Percentiles rank a stretch among this genome's conserved stretches.
phyloP scores from a whole-genome alignment of 2,888 invertebrate species.

The Epinotia demarniana region DNA sequence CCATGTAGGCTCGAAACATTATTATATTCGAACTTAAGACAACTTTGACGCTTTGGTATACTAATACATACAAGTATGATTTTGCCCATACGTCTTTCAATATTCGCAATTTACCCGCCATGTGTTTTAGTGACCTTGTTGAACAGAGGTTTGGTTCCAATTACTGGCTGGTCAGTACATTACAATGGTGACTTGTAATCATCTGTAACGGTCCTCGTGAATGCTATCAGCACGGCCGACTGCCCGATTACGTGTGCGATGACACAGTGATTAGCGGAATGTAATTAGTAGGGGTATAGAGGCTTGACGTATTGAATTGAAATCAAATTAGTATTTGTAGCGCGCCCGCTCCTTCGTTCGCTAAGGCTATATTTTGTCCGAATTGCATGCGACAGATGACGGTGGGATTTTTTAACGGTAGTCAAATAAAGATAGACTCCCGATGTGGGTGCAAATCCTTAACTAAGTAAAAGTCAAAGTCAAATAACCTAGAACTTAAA shows the following conservation, averaged over 20 bases:
- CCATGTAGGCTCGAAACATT: too few species aligned
- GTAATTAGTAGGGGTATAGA: not conserved
- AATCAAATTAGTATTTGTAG: too few species aligned
- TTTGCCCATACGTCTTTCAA: not conserved
- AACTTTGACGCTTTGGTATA: not conserved
- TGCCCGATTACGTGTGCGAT: slow-evolving; percentile 11
- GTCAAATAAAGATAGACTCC: too few species aligned
- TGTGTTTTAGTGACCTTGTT: not conserved
- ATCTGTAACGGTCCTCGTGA: not conserved
- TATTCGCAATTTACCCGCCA: not conserved
- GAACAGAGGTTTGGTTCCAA: not conserved
- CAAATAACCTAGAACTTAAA: too few species aligned
- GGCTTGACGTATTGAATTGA: not conserved
- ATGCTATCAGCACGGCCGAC: slow-evolving; percentile 4
- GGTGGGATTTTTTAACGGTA: too few species aligned
- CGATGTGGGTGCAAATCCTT: too few species aligned
- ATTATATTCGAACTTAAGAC: too few species aligned
- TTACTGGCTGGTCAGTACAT: not conserved
- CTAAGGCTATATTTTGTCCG: too few species aligned
- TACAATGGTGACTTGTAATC: slow-evolving; percentile 2
- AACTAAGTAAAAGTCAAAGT: too few species aligned
- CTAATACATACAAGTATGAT: not conserved
- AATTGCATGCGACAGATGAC: too few species aligned
- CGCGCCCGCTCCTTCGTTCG: too few species aligned
- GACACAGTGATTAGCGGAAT: slow-evolving; percentile 2